These are phyloP conservation scores for Dipodomys ordii DNA, from an alignment of 2,113 vertebrate genomes.

Conservation along the genomic window DNA sequence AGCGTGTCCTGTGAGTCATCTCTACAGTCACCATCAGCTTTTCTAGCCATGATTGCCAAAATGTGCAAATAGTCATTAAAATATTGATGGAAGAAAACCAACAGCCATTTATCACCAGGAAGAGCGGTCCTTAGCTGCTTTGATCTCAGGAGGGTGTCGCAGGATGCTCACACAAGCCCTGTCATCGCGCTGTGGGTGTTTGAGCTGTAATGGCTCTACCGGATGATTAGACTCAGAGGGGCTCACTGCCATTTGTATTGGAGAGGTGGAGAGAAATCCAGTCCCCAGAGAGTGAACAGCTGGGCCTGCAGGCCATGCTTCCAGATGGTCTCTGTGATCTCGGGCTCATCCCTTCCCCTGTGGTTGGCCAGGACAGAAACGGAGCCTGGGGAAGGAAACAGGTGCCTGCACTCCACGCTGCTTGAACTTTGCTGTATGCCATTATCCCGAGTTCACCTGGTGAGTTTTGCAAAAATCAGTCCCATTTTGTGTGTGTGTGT, in stretches of 20 bases:
- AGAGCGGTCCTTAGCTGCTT: neutral
- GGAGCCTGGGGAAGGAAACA: neutral
- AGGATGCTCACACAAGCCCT: neutral
- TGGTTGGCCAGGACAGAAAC: neutral
- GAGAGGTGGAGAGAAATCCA: neutral
- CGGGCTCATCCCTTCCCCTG: neutral
- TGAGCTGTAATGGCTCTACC: neutral
- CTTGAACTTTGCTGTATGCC: neutral
- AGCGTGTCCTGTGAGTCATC: neutral
- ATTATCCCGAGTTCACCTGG: neutral
- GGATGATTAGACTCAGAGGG: neutral
- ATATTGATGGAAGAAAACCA: slow-evolving; percentile 46
- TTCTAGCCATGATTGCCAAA: neutral
- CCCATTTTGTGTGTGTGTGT: neutral
- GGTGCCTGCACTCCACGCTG: neutral
- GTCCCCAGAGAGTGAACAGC: neutral
- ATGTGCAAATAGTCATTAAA: slow-evolving; percentile 54
- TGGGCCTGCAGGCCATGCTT: neutral
- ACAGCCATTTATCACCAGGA: neutral
- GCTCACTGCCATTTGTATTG: accelerated
- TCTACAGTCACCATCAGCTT: neutral
- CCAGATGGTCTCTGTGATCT: neutral
- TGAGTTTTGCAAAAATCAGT: neutral
- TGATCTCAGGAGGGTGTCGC: neutral
- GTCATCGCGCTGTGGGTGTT: neutral